Evolutionary conservation across 2,797 vertebrate species (phyloP).

Genomic region (Limnodromus scolopaceus): DNA sequence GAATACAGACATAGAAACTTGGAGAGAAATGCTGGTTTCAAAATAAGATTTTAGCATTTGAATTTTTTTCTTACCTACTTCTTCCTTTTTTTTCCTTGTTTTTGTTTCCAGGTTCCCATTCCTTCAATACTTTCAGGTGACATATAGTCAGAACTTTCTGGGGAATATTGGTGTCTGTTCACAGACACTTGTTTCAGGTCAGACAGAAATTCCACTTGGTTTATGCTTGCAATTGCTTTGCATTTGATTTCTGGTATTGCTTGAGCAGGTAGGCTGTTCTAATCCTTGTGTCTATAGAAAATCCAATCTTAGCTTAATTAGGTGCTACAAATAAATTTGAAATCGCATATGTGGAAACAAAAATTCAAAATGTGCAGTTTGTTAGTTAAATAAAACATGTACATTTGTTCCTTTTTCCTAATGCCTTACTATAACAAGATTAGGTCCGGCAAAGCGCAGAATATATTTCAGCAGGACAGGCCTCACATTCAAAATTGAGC

Average conservation of each 20-base stretch:
- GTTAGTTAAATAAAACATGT: neutral
- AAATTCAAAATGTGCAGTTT: neutral
- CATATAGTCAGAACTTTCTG: neutral
- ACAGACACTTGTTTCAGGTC: neutral
- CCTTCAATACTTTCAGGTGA: neutral
- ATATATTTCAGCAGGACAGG: neutral
- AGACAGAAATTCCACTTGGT: neutral
- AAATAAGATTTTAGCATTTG: neutral
- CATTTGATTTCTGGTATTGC: neutral
- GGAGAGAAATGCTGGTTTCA: neutral
- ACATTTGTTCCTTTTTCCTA: neutral
- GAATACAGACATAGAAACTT: neutral
- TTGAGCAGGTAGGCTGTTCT: neutral
- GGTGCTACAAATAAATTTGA: neutral
- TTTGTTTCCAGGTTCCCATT: neutral
- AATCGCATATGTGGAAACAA: neutral
- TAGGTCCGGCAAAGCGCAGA: neutral
- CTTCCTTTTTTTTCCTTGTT: neutral
- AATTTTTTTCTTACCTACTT: neutral
- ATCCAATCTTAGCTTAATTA: neutral
- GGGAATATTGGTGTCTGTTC: neutral
- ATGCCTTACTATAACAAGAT: neutral
- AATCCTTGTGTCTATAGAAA: neutral
- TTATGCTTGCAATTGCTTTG: neutral
- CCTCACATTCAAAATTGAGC: neutral